Percentiles rank a stretch among this genome's conserved stretches.
Conservation (phyloP, 1,140 invertebrate genomes). For the Acromyrmex echinatior region DNA sequence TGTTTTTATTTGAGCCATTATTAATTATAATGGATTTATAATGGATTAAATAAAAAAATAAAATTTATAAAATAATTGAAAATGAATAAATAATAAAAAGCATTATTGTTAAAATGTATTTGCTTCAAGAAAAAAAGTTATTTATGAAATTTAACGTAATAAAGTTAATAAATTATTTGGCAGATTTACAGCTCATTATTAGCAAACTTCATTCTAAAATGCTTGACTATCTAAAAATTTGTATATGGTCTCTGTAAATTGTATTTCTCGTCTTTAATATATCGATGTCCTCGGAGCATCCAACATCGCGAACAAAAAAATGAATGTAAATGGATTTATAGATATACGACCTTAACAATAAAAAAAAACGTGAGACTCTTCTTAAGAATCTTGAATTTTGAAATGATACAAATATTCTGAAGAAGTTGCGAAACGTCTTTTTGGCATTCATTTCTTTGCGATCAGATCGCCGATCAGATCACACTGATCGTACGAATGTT, state of each 20-base stretch:
- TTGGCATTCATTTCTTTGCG: background rate
- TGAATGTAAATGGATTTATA: background rate
- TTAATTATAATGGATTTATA: too few relatives aligned
- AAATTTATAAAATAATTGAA: background rate
- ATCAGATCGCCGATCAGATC: background rate
- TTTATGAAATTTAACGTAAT: background rate
- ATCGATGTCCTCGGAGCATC: background rate
- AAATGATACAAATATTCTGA: background rate
- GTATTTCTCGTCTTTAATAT: slow-evolving; percentile 16
- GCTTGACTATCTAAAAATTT: slow-evolving; percentile 11
- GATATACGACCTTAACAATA: background rate
- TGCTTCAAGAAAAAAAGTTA: background rate
- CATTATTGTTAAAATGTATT: background rate
- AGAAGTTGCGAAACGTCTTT: background rate
- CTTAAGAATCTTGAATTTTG: background rate
- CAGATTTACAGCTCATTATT: background rate
- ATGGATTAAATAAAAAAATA: background rate
- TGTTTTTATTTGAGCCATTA: too few relatives aligned
- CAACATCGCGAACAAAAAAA: background rate
- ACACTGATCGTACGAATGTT: background rate
- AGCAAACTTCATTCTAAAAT: background rate
- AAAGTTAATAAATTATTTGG: background rate
- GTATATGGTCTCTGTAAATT: background rate
- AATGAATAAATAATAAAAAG: background rate
- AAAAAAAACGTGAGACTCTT: slow-evolving; percentile 1